These are phyloP conservation scores for Aphis gossypii DNA, from an alignment of 1,140 invertebrate genomes.

Conservation along the genomic window DNA sequence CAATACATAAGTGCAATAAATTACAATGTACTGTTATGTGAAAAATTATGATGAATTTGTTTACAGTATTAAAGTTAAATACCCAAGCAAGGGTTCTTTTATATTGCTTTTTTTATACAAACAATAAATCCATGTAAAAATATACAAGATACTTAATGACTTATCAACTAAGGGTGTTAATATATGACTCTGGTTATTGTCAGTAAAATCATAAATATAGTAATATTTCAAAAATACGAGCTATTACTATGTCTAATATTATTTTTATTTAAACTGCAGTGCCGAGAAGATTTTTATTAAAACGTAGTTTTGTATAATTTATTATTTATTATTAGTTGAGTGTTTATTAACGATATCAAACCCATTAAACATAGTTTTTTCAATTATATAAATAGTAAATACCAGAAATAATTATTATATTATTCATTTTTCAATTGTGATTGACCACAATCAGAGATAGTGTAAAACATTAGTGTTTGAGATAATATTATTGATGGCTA, in stretches of 20 bases:
- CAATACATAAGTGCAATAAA: background rate
- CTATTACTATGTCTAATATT: too few relatives aligned
- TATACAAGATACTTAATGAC: too few relatives aligned
- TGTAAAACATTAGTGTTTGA: background rate
- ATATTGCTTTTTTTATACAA: background rate
- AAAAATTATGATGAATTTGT: too few relatives aligned
- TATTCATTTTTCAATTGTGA: background rate
- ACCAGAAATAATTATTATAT: background rate
- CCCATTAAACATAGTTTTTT: too few relatives aligned
- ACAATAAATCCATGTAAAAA: background rate
- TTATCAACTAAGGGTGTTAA: too few relatives aligned
- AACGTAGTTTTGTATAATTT: background rate
- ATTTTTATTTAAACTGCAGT: too few relatives aligned
- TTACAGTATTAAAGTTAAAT: too few relatives aligned
- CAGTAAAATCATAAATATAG: too few relatives aligned
- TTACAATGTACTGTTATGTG: background rate
- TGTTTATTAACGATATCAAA: background rate
- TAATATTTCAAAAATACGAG: too few relatives aligned
- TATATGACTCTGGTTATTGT: too few relatives aligned
- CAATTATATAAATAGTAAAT: too few relatives aligned
- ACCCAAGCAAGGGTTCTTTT: background rate
- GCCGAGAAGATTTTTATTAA: background rate
- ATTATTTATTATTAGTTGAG: background rate
- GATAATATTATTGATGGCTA: slow-evolving; percentile 24
- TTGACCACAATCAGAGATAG: background rate